These are phyloP conservation scores for Panulirus ornatus DNA, from an alignment of 1,140 invertebrate genomes.

Conservation along the genomic window DNA sequence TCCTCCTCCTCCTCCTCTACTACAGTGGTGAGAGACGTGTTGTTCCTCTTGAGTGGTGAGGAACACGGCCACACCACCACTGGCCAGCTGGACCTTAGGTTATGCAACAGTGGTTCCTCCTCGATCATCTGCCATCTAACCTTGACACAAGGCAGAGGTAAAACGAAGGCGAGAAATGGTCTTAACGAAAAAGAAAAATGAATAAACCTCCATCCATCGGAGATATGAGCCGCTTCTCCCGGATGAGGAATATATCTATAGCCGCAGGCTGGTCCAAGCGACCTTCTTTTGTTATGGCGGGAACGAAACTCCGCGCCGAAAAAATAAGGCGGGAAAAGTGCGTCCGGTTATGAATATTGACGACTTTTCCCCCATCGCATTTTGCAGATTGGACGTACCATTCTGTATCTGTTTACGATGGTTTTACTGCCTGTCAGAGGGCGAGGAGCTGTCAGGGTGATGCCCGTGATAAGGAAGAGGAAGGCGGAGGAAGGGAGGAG, in stretches of 20 bases:
- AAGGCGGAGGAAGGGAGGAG: too few species aligned
- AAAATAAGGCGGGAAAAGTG: conserved; percentile 5
- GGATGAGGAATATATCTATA: background rate
- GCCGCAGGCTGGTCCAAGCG: background rate
- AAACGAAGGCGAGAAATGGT: too few species aligned
- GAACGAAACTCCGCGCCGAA: background rate
- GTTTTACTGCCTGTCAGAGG: conserved; percentile 37
- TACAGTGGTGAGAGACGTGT: too few species aligned
- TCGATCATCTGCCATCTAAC: too few species aligned
- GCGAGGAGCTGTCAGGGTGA: conserved; percentile 24
- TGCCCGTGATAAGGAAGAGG: background rate
- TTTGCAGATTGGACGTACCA: conserved; percentile 33
- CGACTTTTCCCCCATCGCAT: conserved; percentile 30
- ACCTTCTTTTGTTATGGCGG: background rate
- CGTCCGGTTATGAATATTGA: conserved; percentile 40
- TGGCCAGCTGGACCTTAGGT: too few species aligned
- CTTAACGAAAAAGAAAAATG: background rate
- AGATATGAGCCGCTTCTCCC: background rate
- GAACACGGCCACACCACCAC: too few species aligned
- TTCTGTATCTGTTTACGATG: conserved; percentile 27
- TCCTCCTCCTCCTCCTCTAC: too few species aligned
- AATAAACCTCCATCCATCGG: background rate
- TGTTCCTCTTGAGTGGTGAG: too few species aligned
- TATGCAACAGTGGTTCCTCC: too few species aligned
- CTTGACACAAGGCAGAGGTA: too few species aligned